Evolutionary conservation across 2,797 vertebrate species (phyloP).

Genomic region (Ispidina lecontei): DNA sequence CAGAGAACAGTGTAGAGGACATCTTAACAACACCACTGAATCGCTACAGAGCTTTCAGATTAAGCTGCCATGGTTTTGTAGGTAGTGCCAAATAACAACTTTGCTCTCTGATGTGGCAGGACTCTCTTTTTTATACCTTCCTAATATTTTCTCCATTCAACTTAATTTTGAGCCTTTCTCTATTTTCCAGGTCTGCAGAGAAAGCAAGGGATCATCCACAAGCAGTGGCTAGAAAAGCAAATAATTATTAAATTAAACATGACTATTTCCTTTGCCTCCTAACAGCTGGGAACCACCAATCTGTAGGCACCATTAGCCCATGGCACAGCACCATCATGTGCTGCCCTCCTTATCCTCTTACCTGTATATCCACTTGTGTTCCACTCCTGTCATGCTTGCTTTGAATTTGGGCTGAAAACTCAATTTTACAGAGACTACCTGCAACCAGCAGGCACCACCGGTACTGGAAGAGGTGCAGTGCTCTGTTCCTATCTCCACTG

Average conservation of each 20-base stretch:
- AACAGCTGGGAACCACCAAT: neutral
- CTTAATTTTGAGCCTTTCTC: neutral
- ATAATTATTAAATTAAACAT: neutral
- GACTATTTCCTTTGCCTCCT: neutral
- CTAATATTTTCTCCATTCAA: neutral
- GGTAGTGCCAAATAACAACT: neutral
- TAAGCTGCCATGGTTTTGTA: neutral
- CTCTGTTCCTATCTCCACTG: neutral
- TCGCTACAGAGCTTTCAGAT: neutral
- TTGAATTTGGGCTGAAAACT: neutral
- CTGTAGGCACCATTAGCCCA: rapidly evolving
- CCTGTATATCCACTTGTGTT: neutral
- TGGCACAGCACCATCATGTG: neutral
- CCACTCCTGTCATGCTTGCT: neutral
- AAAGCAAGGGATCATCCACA: neutral
- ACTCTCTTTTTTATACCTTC: neutral
- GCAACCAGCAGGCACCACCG: neutral
- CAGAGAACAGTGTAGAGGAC: neutral
- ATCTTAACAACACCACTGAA: neutral
- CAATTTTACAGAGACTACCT: neutral
- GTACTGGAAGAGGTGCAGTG: neutral
- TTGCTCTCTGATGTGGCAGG: neutral
- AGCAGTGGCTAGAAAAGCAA: neutral
- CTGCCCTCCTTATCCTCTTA: neutral
- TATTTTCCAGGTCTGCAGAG: neutral